A percentile compares a stretch with the other conserved stretches of the same genome.
Conservation (phyloP, 1,140 invertebrate species). For the Lasioglossum baleicum region DNA sequence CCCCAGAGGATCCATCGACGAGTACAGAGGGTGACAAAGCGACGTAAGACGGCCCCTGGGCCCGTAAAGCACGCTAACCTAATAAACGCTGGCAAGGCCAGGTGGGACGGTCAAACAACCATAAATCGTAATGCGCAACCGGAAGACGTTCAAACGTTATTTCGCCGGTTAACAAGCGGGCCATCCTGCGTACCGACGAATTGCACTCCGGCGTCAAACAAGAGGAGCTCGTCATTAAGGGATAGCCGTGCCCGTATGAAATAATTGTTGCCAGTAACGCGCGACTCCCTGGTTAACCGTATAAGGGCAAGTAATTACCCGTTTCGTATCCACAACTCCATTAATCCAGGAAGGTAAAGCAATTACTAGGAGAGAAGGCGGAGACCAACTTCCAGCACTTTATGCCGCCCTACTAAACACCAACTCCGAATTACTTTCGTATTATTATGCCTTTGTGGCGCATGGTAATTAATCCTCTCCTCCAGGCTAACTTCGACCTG, state of each 20-base stretch:
- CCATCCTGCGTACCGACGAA: not conserved
- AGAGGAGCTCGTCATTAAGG: not conserved
- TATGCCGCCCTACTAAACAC: conserved; percentile 21
- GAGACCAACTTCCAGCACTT: conserved; percentile 49
- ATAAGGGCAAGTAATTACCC: conserved; percentile 44
- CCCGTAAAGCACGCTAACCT: not conserved
- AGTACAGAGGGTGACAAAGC: too few relatives aligned
- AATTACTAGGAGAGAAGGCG: conserved; percentile 40
- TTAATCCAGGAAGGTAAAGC: conserved; percentile 53
- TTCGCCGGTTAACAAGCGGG: conserved; percentile 19
- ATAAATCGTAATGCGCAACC: conserved; percentile 16
- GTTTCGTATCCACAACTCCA: conserved; percentile 41
- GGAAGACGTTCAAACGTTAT: conserved; percentile 29
- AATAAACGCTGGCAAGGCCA: too few relatives aligned
- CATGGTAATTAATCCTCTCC: conserved; percentile 40
- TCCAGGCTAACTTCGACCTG: not conserved
- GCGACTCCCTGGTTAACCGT: conserved; percentile 36
- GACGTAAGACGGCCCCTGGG: too few relatives aligned
- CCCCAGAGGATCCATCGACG: too few relatives aligned
- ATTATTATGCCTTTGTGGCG: conserved; percentile 32
- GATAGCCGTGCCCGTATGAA: conserved; percentile 17
- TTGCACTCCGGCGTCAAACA: not conserved
- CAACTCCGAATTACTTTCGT: conserved; percentile 51
- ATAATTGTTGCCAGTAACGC: conserved; percentile 34
- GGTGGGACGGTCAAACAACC: too few relatives aligned